phyloP scores from a whole-genome alignment of 2,888 invertebrate species.

The Aspidiotus destructor region DNA sequence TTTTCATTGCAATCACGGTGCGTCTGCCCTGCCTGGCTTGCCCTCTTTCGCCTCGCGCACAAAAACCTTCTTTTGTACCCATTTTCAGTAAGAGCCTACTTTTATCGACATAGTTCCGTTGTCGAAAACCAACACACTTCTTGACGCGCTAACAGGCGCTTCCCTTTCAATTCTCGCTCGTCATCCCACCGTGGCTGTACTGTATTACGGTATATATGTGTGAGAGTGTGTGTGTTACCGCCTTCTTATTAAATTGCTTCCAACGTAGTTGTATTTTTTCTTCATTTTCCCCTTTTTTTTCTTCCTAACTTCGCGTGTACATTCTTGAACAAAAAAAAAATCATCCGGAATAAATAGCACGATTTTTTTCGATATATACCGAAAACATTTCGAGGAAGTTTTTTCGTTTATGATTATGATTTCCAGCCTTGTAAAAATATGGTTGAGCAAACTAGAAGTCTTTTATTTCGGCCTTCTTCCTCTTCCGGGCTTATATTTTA shows the following conservation, averaged over 20 bases:
- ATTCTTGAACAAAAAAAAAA: not conserved
- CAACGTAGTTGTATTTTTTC: not conserved
- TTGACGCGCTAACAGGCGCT: constrained; percentile 17
- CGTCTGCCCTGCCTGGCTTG: constrained; percentile 5
- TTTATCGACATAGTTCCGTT: constrained; percentile 24
- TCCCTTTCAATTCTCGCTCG: constrained; percentile 2
- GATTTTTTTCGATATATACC: no score
- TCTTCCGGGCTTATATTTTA: no score
- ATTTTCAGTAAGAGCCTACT: constrained; percentile 13
- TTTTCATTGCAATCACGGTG: constrained; percentile 21
- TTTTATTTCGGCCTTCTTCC: no score
- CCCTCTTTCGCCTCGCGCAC: constrained; percentile 1
- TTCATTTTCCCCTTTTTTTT: constrained; percentile 3
- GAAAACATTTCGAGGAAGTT: no score
- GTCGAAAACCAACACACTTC: constrained; percentile 23
- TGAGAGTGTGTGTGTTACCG: not conserved
- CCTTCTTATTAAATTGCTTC: constrained; percentile 1
- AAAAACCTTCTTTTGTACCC: constrained; percentile 2
- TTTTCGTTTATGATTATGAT: no score
- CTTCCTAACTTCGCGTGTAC: not conserved
- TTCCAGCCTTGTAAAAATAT: no score
- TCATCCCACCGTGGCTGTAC: not conserved
- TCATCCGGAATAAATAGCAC: not conserved
- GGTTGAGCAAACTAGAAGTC: no score
- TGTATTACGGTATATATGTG: not conserved